Base-by-base conservation (phyloP, 2,797 vertebrate genomes). In the Epinephelus malabaricus region DNA sequence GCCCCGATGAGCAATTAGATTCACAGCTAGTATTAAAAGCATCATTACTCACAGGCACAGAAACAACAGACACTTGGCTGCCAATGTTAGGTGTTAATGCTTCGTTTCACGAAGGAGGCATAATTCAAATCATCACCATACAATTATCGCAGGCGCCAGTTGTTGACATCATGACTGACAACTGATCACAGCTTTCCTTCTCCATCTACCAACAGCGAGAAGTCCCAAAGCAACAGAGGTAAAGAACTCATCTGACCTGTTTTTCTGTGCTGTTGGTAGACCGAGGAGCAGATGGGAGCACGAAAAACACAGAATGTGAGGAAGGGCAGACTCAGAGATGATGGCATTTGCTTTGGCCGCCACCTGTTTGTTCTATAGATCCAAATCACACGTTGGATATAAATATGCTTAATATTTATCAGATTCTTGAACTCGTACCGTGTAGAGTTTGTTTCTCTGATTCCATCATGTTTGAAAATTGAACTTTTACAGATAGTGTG, bases 321-420 rank as follows among this genome's bases (percentile, higher is more conserved):
- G 61, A 68, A 79, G 79, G 74, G 71, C 78, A 78, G 30, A 51
- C 55, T 81, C 76, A 2, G 53, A 70, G 75, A 82, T 60, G 84
- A 73, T 71, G 73, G 78, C 72, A 85, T 88, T 86, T 85, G 62
- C 68, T 87, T 80, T 81, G 64, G 78, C 70, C 21, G 11, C 85
- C 87, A 88, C 75, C 87, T 88, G 79, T 79, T 78, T 81, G 82
- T 54, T 82, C 66, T 58, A 66, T 21, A 71, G 60, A 46, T 62
- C 10, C 25, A 46, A 50, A 64, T 85, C 78, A 61, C 66, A 70
- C 84, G 67, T 23, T 40, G 58, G 50, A 79, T 66, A 62, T 81
- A 75, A 80, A 82, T 82, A 74, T 38, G 72, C 15, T 5, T 25
- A 34, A 30, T 30, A 56, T 25, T 54, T 45, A 69, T 49, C 62